Evolutionary conservation across 1,140 invertebrate genomes (phyloP).

Genomic region (Penaeus chinensis): DNA sequence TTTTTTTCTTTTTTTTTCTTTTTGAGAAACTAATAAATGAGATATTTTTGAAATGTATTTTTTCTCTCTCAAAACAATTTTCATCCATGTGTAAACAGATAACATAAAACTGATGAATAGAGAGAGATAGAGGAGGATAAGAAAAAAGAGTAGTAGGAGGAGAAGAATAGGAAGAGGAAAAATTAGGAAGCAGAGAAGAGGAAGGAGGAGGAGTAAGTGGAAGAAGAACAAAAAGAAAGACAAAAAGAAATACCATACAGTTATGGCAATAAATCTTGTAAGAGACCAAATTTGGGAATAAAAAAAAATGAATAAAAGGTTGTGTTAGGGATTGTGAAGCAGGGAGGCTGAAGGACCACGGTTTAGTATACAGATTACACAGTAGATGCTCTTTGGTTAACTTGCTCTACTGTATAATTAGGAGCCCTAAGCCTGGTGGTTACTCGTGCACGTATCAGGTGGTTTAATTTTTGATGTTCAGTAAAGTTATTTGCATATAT

Average conservation of each 20-base stretch:
- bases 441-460: background rate
- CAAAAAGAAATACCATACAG: background rate
- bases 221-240: no score
- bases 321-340: slow-evolving; percentile 23
- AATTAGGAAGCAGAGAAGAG: no score
- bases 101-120: no score
- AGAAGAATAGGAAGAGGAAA: no score
- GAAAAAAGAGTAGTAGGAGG: no score
- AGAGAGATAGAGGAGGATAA: no score
- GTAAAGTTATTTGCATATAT: slow-evolving; percentile 18
- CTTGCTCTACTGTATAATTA: slow-evolving; percentile 59
- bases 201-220: no score
- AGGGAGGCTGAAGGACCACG: slow-evolving; percentile 33
- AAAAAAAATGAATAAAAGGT: background rate
- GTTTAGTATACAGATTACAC: slow-evolving; percentile 61
- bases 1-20: no score
- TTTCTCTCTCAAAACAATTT: no score
- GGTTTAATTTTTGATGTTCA: background rate
- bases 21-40: no score
- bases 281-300: background rate
- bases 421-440: slow-evolving; percentile 54
- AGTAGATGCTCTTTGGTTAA: slow-evolving; percentile 54
- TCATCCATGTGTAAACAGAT: no score
- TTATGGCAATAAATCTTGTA: background rate
- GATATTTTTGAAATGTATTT: no score